Evolutionary conservation across 2,888 invertebrate species (phyloP), one percentile per base, ranked within the genome.

Genomic region (Urechis unicinctus): DNA sequence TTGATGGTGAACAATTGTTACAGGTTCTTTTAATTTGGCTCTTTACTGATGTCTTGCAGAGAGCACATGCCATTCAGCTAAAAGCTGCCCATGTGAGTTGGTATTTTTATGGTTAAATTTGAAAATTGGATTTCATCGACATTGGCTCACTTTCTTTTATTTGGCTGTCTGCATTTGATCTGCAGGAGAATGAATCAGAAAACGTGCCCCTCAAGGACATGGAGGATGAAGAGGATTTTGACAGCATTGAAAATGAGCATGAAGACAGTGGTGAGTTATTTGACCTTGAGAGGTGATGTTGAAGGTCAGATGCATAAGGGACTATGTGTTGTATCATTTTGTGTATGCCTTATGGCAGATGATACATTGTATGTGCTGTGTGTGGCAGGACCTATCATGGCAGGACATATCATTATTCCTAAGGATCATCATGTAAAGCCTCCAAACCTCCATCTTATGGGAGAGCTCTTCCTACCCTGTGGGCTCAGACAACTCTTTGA

Each of bases 361-460:
- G n/a, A n/a, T n/a, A n/a, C n/a, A n/a, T n/a, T n/a, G n/a, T n/a
- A n/a, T n/a, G n/a, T n/a, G n/a, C n/a, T n/a, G n/a, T n/a, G n/a
- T n/a, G n/a, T n/a, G n/a, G n/a, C 63, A 70, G 71, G 68, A 43
- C 66, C 68, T 45, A 68, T 70, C 17, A 57, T 71, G 57, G 69
- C 67, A 43, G 70, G 68, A 52, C 70, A 69, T 66, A 59, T 61
- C 52, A 58, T 61, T 31, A 46, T 60, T 17, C 56, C 59, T 9
- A 53, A 53, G 30, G 60, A 60, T n/a, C 28, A 45, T 21, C 26
- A 47, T 31, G 55, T 62, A 1, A 28, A 51, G 17, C 53, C 70
- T 1, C 73, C 74, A 1, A 73, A 74, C 55, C 70, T 75, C 5
- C 74, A 75, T 52, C 62, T 72, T 26, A 61, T 75, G 28, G 75